Conservation (phyloP, 2,113 vertebrate genomes). For the Rhegmatorhina hoffmannsi region DNA sequence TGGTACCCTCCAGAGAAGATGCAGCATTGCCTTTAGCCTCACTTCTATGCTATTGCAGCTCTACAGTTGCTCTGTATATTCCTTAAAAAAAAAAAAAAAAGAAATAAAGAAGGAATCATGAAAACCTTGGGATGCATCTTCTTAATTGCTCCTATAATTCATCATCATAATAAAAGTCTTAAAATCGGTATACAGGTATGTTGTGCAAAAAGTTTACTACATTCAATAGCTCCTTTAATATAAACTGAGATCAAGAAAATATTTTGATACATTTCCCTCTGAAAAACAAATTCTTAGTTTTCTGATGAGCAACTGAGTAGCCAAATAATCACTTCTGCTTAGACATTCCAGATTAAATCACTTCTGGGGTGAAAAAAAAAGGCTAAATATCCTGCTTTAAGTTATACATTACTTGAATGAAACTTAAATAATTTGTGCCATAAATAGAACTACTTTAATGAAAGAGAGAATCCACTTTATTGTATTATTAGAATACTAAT, state of each 20-base stretch:
- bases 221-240: background rate
- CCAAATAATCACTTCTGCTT: background rate
- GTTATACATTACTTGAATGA: background rate
- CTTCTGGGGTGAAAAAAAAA: background rate
- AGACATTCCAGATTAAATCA: background rate
- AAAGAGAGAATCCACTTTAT: background rate
- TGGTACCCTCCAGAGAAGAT: background rate
- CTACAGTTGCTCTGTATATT: background rate
- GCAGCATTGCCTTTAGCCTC: background rate
- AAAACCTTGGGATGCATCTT: background rate
- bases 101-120: background rate
- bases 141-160: background rate
- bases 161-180: background rate
- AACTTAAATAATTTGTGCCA: background rate
- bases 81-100: background rate
- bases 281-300: constrained; percentile 23
- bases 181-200: background rate
- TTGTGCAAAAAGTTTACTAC: background rate
- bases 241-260: background rate
- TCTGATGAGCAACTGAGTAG: background rate
- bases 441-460: background rate
- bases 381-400: background rate
- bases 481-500: background rate
- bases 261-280: background rate
- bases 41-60: background rate